phyloP scores from a whole-genome alignment of 2,797 vertebrate genomes.

The Pristis pectinata region DNA sequence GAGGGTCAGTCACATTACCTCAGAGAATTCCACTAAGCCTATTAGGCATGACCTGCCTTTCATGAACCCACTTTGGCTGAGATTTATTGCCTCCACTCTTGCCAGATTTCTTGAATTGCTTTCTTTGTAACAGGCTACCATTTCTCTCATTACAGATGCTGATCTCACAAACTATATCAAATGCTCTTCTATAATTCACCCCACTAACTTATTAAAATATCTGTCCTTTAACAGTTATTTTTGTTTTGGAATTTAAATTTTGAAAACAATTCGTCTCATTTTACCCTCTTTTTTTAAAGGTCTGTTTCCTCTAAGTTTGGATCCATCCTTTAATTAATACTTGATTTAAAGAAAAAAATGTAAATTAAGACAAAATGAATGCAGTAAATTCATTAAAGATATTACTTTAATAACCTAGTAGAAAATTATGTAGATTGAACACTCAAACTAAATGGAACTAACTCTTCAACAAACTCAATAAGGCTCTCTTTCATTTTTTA shows the following conservation, averaged over 20 bases:
- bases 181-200: not conserved
- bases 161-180: not conserved
- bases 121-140: not conserved
- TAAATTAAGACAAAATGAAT: not conserved
- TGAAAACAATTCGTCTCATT: not conserved
- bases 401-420: conserved; percentile 1
- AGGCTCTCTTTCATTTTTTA: not conserved
- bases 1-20: not conserved
- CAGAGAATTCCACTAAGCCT: conserved; percentile 20
- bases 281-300: not conserved
- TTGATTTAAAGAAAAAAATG: not conserved
- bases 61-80: conserved; percentile 9
- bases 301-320: not conserved
- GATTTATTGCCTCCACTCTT: not conserved
- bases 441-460: conserved; percentile 1
- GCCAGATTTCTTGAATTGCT: not conserved
- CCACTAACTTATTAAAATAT: conserved; percentile 3
- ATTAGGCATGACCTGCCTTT: conserved; percentile 24
- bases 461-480: not conserved
- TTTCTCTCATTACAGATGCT: conserved; percentile 17
- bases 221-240: not conserved
- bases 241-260: not conserved
- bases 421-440: not conserved
- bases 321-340: not conserved
- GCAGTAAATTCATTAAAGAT: not conserved